phyloP scores from a whole-genome alignment of 2,888 invertebrate genomes.

The Leptopilina myrica region DNA sequence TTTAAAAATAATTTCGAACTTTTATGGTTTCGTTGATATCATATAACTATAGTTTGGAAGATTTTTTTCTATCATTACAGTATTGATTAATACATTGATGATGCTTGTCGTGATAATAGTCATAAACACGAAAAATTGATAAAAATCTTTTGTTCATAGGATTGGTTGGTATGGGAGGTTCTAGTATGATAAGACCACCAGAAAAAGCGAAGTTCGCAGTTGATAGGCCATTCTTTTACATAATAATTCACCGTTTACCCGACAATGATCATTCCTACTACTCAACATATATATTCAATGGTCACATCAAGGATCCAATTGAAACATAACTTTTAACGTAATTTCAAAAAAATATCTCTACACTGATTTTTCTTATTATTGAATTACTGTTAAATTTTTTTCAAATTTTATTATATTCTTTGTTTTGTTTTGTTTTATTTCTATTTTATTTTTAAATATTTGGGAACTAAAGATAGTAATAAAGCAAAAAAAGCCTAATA shows the following conservation, averaged over 20 bases:
- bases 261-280: not conserved
- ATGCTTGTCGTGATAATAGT: not conserved
- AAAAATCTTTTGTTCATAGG: not conserved
- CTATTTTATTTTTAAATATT: no score
- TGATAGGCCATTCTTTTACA: constrained; percentile 7
- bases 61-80: no score
- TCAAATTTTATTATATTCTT: no score
- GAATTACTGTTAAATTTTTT: no score
- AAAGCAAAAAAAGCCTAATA: no score
- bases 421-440: no score
- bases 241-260: not conserved
- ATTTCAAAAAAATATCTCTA: not conserved
- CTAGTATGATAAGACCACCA: not conserved
- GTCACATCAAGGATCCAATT: not conserved
- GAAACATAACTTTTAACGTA: not conserved
- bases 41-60: no score
- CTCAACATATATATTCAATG: not conserved
- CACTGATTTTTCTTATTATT: not conserved
- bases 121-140: not conserved
- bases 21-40: no score
- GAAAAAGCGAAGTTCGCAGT: not conserved
- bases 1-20: no score
- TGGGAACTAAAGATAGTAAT: no score
- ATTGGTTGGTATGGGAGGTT: constrained; percentile 1
- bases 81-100: no score